A percentile compares a stretch with the other conserved stretches of the same genome.
phyloP scores from a whole-genome alignment of 2,888 invertebrate species.

The Caenorhabditis parvicauda region DNA sequence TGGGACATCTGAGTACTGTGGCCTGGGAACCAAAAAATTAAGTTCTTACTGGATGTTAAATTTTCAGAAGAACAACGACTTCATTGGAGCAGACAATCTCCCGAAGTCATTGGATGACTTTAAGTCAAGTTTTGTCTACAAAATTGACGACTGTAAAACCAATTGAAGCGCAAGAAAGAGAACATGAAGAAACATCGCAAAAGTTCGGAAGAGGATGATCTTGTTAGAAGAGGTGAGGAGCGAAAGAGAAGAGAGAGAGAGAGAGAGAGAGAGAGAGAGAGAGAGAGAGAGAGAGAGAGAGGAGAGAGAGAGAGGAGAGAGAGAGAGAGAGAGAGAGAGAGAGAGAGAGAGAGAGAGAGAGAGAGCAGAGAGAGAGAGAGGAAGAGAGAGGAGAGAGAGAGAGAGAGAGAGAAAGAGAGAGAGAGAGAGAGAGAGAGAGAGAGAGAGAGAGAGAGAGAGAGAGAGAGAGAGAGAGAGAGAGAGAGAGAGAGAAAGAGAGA shows the following conservation, averaged over 20 bases:
- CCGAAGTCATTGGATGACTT: no score
- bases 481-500: constrained; percentile 9
- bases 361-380: neutral
- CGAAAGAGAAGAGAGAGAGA: neutral
- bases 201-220: neutral
- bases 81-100: no score
- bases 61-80: no score
- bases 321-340: neutral
- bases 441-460: neutral
- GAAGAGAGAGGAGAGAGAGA: constrained; percentile 5
- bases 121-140: no score
- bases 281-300: neutral
- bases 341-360: neutral
- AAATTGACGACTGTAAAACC: no score
- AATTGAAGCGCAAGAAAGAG: no score
- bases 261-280: neutral
- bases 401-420: neutral
- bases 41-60: no score
- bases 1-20: no score
- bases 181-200: no score
- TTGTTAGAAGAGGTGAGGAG: neutral
- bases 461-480: constrained; percentile 3
- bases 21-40: no score
- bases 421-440: neutral
- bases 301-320: neutral